phyloP scores from a whole-genome alignment of 2,888 invertebrate genomes.

The Hemistola chrysoprasaria region DNA sequence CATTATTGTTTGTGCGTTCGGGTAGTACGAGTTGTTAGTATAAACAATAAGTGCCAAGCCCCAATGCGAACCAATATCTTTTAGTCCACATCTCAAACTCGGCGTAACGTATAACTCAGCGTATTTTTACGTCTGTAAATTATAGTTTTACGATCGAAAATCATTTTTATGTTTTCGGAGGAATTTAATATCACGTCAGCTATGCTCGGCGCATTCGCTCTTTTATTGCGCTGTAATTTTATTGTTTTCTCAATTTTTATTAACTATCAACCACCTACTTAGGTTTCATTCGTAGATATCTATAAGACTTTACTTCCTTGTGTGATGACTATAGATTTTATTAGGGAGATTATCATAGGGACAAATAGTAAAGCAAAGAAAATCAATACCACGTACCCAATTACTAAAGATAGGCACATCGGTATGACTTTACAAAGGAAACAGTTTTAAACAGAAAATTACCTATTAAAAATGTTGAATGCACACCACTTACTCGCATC shows the following conservation, averaged over 20 bases:
- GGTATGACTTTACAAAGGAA: constrained; percentile 47
- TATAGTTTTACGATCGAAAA: constrained; percentile 83
- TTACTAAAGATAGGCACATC: constrained; percentile 21
- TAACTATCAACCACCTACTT: constrained; percentile 78
- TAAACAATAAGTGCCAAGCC: constrained; percentile 28
- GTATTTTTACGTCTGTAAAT: constrained; percentile 82
- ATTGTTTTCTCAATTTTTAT: constrained; percentile 82
- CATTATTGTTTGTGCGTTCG: too few relatives aligned
- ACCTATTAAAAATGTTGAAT: constrained; percentile 51
- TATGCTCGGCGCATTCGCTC: constrained; percentile 76
- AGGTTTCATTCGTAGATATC: constrained; percentile 56
- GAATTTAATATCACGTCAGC: constrained; percentile 81
- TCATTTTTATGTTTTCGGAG: constrained; percentile 81
- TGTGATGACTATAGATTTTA: constrained; percentile 11
- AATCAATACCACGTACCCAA: constrained; percentile 32
- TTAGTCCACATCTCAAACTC: constrained; percentile 45
- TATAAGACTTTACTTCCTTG: constrained; percentile 51
- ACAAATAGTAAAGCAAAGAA: too few relatives aligned
- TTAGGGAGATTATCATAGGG: constrained; percentile 25
- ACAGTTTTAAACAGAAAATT: constrained; percentile 47
- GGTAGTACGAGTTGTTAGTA: constrained; percentile 12
- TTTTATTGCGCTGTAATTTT: constrained; percentile 82
- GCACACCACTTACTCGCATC: constrained; percentile 49
- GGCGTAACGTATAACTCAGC: constrained; percentile 73
- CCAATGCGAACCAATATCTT: constrained; percentile 37